Conservation (phyloP, 2,888 invertebrate genomes). For the Icerya purchasi region DNA sequence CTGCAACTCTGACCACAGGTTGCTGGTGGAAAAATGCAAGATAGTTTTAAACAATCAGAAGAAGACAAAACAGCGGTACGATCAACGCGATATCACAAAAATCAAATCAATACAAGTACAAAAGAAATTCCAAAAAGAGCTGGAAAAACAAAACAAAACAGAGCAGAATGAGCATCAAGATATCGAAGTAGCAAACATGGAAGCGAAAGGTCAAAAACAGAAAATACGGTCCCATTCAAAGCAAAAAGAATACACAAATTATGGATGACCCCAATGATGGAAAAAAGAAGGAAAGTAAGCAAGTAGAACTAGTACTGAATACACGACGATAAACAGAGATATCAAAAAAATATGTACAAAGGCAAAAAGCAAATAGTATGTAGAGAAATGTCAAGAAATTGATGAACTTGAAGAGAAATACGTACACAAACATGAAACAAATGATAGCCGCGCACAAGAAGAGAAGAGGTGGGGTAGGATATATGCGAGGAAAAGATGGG, state of each 20-base stretch:
- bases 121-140: neutral
- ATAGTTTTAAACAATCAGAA: neutral
- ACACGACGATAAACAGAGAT: neutral
- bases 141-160: neutral
- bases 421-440: neutral
- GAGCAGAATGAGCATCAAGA: neutral
- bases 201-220: neutral
- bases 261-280: slow-evolving; percentile 1
- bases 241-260: neutral
- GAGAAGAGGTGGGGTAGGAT: neutral
- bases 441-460: slow-evolving; percentile 2
- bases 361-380: slow-evolving; percentile 1
- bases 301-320: neutral
- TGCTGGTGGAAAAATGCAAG: neutral
- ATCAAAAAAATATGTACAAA: slow-evolving; percentile 2
- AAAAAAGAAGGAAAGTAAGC: slow-evolving; percentile 2
- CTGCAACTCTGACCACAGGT: neutral
- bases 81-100: neutral
- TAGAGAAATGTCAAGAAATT: neutral
- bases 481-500: neutral
- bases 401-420: slow-evolving; percentile 3
- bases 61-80: neutral
- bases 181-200: neutral
- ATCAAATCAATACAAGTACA: neutral
- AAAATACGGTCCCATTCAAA: neutral